phyloP scores from a whole-genome alignment of 2,888 invertebrate species.

The Hypercompe scribonia region DNA sequence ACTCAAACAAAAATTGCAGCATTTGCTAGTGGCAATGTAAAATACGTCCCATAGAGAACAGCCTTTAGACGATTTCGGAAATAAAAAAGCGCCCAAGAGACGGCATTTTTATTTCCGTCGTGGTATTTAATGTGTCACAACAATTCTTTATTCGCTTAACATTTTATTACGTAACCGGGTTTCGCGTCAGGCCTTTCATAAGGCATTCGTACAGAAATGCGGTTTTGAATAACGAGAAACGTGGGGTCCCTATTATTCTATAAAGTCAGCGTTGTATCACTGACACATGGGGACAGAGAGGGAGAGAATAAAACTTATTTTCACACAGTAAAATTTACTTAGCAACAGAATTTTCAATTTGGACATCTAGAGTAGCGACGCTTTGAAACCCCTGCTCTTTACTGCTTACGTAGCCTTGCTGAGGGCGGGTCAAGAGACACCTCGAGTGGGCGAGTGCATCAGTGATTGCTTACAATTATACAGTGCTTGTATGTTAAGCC shows the following conservation, averaged over 20 bases:
- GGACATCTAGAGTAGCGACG: not conserved
- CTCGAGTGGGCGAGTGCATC: not conserved
- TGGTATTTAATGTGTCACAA: conserved; percentile 48
- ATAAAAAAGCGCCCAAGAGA: conserved; percentile 33
- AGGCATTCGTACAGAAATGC: conserved; percentile 19
- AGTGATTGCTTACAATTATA: not conserved
- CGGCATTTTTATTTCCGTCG: conserved; percentile 40
- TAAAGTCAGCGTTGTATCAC: not conserved
- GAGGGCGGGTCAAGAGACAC: not conserved
- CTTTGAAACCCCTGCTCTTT: not conserved
- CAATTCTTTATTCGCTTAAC: conserved; percentile 41
- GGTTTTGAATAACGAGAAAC: conserved; percentile 1
- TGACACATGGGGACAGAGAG: not conserved
- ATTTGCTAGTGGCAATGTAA: not conserved
- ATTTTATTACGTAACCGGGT: conserved; percentile 44
- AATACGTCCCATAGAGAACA: not conserved
- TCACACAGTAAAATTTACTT: not conserved
- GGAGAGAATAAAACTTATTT: not conserved
- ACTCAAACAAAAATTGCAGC: not conserved
- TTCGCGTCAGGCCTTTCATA: conserved; percentile 22
- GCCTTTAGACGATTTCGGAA: conserved; percentile 19
- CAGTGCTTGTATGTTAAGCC: not conserved
- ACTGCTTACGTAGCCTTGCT: not conserved
- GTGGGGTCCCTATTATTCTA: not conserved
- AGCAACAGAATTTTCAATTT: not conserved